Conservation (phyloP, 92 coral and sea anemone genomes). For the Porites divaricata region DNA sequence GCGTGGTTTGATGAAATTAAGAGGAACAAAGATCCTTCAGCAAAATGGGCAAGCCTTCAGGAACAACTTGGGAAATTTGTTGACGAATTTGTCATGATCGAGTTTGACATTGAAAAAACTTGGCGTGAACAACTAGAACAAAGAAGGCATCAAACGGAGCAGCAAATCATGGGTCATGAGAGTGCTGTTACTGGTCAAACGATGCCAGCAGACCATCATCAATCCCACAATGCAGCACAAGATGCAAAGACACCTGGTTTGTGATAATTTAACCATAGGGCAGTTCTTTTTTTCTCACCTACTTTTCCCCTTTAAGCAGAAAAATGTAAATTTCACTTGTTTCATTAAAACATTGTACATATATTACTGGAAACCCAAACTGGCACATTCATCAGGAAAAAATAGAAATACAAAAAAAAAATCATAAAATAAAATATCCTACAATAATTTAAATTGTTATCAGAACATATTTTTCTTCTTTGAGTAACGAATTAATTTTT, state of each 20-base stretch:
- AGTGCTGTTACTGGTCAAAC: background rate
- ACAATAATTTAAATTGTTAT: too few relatives aligned
- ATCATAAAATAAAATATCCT: too few relatives aligned
- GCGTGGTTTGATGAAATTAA: constrained; percentile 14
- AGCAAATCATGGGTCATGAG: background rate
- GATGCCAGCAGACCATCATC: background rate
- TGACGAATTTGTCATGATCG: constrained; percentile 25
- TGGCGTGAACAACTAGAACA: constrained; percentile 31
- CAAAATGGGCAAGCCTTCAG: constrained; percentile 3
- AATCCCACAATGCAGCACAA: constrained; percentile 3
- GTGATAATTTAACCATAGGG: background rate
- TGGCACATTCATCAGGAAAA: too few relatives aligned
- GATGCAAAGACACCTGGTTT: constrained; percentile 14
- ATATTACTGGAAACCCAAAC: too few relatives aligned
- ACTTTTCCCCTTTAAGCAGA: too few relatives aligned
- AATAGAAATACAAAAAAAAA: too few relatives aligned
- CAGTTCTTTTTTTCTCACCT: background rate
- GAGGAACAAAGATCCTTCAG: background rate
- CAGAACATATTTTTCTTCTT: too few relatives aligned
- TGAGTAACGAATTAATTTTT: too few relatives aligned
- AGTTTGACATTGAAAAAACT: constrained; percentile 32
- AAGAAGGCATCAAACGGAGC: constrained; percentile 3
- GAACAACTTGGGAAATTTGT: constrained; percentile 15
- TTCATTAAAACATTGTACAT: too few relatives aligned
- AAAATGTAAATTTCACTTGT: too few relatives aligned